Evolutionary conservation across 2,888 invertebrate genomes (phyloP), one percentile per base, ranked within the genome.

Genomic region (Gryllus longicercus): DNA sequence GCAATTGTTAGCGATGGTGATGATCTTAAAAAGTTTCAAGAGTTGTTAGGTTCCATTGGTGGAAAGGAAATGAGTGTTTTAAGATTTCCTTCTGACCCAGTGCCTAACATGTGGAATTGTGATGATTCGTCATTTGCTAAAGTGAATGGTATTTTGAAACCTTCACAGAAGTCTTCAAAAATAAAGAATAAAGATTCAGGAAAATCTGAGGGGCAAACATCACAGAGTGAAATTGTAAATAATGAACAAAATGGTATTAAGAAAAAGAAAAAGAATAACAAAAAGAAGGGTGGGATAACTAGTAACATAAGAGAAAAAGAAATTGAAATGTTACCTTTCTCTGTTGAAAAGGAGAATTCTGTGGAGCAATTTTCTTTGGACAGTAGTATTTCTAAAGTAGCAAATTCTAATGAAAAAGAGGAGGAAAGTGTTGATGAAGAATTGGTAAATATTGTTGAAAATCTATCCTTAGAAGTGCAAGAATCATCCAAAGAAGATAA

Each of bases 1-100:
- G 93, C 93, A 78, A 91, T 97, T 81, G 87, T 94, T 12, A 89
- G 92, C 84, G 89, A 91, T 78, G 92, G 92, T 11, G 88, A 90
- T 79, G 96, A 96, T 86, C 83, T 90, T 77, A 21, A 21, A 8
- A 38, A 87, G 76, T 92, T 95, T 84, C 79, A 79, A 25, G 86
- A 88, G 78, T 88, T 93, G 77, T 85, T 94, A 63, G 87, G 88
- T 4, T 86, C 87, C n/a, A 89, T 92, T 79, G 91, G 90, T 75
- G 90, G 90, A 2, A 23, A 80, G 16, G 75, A 49, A 16, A 63
- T 81, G 78, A 50, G 51, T 23, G 81, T 82, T 5, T 49, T 76
- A n/a, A 79, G 63, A 23, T 77, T 83, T 38, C 80, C 83, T 23
- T 50, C 23, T n/a, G 74, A 76, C 50, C 74, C 76, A 25, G 74